A percentile compares a stretch with the other conserved stretches of the same genome.
These are phyloP conservation scores for Leptopilina drosophilae DNA, from an alignment of 2,888 invertebrate species.

Conservation along the genomic window DNA sequence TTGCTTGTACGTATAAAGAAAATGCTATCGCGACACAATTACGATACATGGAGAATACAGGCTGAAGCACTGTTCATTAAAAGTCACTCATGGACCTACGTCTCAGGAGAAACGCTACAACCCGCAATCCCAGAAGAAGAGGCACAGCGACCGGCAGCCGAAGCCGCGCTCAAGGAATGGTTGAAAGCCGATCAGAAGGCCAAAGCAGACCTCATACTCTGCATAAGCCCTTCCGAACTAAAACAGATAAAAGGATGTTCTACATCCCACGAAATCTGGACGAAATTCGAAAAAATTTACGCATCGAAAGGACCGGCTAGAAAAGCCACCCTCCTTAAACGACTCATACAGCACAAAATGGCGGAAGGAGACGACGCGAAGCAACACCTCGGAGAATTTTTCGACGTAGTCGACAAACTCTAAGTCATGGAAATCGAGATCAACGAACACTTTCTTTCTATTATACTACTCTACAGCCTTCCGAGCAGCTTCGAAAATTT, in stretches of 20 bases:
- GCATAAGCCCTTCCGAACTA: slow-evolving; percentile 44
- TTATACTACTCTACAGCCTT: slow-evolving; percentile 54
- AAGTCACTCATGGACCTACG: not conserved
- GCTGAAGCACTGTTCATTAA: not conserved
- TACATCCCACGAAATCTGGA: slow-evolving; percentile 45
- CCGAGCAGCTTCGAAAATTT: slow-evolving; percentile 56
- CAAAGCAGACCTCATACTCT: slow-evolving; percentile 27
- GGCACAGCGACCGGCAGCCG: not conserved
- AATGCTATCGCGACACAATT: not conserved
- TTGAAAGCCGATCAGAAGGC: not conserved
- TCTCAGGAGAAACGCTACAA: not conserved
- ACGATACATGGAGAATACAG: slow-evolving; percentile 12
- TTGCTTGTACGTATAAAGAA: too few relatives aligned
- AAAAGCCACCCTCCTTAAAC: slow-evolving; percentile 31
- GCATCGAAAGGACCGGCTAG: slow-evolving; percentile 46
- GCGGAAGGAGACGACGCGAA: too few relatives aligned
- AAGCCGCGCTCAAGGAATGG: not conserved
- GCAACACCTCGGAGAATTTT: slow-evolving; percentile 51
- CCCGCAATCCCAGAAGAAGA: not conserved
- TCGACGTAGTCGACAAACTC: slow-evolving; percentile 55
- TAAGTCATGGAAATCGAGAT: slow-evolving; percentile 52
- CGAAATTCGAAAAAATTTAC: slow-evolving; percentile 34
- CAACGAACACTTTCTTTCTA: slow-evolving; percentile 48
- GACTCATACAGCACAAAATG: too few relatives aligned
- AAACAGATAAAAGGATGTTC: slow-evolving; percentile 44